Evolutionary conservation across 2,888 invertebrate genomes (phyloP).

Genomic region (Hermaeophaga mercurialis): DNA sequence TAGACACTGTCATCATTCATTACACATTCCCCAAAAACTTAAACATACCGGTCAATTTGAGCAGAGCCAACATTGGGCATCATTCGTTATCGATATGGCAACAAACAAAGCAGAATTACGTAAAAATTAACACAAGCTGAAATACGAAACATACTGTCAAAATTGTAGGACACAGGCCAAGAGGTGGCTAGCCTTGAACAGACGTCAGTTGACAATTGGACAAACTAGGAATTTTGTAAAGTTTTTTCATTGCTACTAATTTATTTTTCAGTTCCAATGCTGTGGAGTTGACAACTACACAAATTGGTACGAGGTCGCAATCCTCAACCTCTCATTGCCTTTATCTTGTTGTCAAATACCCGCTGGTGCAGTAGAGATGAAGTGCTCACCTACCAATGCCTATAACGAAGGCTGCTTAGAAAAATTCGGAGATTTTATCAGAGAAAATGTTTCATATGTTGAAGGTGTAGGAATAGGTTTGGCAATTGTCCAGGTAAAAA

Average conservation of each 20-base stretch:
- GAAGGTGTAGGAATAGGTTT: slow-evolving; percentile 82
- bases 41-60: no score
- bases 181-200: no score
- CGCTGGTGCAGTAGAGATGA: slow-evolving; percentile 56
- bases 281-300: slow-evolving; percentile 69
- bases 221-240: no score
- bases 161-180: no score
- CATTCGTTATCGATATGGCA: no score
- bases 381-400: slow-evolving; percentile 49
- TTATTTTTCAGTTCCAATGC: slow-evolving; percentile 67
- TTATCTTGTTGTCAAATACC: slow-evolving; percentile 66
- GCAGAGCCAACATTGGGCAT: no score
- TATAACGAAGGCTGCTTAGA: slow-evolving; percentile 68
- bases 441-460: slow-evolving; percentile 72
- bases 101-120: no score
- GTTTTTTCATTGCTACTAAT: not conserved
- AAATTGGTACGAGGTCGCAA: slow-evolving; percentile 66
- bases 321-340: slow-evolving; percentile 61
- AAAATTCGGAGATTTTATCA: slow-evolving; percentile 67
- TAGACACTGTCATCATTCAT: no score
- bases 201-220: no score
- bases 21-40: no score
- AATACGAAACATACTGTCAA: no score
- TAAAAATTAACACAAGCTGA: no score
- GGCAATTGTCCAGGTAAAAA: slow-evolving; percentile 85